Evolutionary conservation across 2,888 invertebrate genomes (phyloP), one percentile per base, ranked within the genome.

Genomic region (Plebejus melissa): DNA sequence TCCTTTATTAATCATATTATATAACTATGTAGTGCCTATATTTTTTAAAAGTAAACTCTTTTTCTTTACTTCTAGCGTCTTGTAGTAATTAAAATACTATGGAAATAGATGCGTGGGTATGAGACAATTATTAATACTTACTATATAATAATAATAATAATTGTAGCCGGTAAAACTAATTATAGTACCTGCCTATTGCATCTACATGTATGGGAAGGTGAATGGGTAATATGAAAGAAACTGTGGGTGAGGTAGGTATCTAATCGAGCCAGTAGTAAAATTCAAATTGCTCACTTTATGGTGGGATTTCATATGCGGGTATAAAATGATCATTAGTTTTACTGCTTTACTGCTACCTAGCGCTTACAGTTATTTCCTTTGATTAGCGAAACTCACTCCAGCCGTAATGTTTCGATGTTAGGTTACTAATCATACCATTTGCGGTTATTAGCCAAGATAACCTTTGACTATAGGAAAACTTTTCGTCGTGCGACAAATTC

Each of bases 201-300:
- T 22, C 32, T 9, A 28, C n/a, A 13, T 7, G 46, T 54, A 13
- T 71, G 72, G 72, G 72, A 72, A 72, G 72, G 72, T 46, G 46
- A 46, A 71, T 46, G 70, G 38, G n/a, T 41, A 4, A 69, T 38
- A 41, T 70, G n/a, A 70, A 70, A 41, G 46, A 41, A 72, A 46
- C 72, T 50, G 32, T 65, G 28, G 72, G 72, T 50, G 72, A 72
- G 50, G 41, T 69, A 72, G 50, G 41, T 69, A 69, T 41, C 70
- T 72, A 54, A 72, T 72, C 54, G 72, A 54, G 50, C 13, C 32
- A 32, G 72, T 72, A 54, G 50, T 72, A 72, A 72, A 72, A 72
- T 72, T 50, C 72, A 54, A 72, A 72, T 72, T 72, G 72, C 32
- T 54, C 54, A 54, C 72, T 72, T 72, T 72, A 72, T 72, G 72